Conservation (phyloP, 1,140 invertebrate genomes). For the Scylla paramamosain region DNA sequence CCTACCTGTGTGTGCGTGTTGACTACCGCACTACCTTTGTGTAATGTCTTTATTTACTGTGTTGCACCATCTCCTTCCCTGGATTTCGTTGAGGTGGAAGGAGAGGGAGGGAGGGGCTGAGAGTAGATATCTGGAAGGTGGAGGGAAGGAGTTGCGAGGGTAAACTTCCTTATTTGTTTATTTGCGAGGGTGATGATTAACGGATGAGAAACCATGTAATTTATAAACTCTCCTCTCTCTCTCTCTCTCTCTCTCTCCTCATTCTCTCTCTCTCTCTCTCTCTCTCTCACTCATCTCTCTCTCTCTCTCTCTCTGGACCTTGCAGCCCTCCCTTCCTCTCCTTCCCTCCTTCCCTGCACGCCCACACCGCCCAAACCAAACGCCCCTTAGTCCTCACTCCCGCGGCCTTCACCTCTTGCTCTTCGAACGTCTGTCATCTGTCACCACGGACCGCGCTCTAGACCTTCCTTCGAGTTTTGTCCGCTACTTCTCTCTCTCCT, state of each 20-base stretch:
- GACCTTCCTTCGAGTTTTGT: not conserved
- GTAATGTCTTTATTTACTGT: not conserved
- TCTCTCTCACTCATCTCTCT: not conserved
- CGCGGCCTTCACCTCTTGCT: not conserved
- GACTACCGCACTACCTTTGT: not conserved
- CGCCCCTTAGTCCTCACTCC: not conserved
- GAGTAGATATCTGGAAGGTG: not conserved
- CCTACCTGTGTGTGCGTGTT: not conserved
- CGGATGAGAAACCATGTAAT: not conserved
- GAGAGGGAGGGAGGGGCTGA: not conserved
- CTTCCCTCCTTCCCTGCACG: not conserved
- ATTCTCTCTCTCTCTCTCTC: not conserved
- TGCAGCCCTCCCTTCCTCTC: not conserved
- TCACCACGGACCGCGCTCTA: not conserved
- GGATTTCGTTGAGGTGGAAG: not conserved
- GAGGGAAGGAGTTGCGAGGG: not conserved
- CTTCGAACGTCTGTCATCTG: not conserved
- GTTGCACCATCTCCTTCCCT: not conserved
- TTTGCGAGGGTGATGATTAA: too few relatives aligned
- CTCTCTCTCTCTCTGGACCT: conserved; percentile 6
- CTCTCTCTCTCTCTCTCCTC: not conserved
- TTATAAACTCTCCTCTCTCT: not conserved
- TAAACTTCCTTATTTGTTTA: too few relatives aligned
- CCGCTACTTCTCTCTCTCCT: not conserved
- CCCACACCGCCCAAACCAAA: not conserved